phyloP scores from a whole-genome alignment of 2,888 invertebrate species.

The Polyommatus iphigenia region DNA sequence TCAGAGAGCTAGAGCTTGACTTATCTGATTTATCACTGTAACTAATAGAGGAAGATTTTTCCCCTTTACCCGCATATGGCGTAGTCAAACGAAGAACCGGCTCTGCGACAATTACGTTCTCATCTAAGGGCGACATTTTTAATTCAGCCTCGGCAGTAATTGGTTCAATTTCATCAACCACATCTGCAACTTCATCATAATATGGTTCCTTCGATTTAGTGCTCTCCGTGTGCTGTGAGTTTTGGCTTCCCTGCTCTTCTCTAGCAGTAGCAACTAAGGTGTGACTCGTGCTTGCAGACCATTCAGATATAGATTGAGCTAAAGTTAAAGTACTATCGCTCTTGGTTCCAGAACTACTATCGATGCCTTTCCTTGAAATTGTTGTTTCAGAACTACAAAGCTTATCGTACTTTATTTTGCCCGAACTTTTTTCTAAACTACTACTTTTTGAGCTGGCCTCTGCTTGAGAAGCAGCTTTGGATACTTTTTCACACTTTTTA shows the following conservation, averaged over 20 bases:
- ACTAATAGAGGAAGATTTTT: slow-evolving; percentile 76
- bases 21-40: slow-evolving; percentile 76
- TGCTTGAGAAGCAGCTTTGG: slow-evolving; percentile 64
- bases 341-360: slow-evolving; percentile 85
- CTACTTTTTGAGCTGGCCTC: slow-evolving; percentile 82
- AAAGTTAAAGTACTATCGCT: slow-evolving; percentile 88
- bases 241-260: slow-evolving; percentile 57
- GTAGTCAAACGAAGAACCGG: slow-evolving; percentile 62
- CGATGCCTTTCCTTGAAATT: slow-evolving; percentile 74
- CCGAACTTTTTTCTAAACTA: slow-evolving; percentile 79
- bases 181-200: slow-evolving; percentile 19
- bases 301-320: slow-evolving; percentile 90
- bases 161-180: slow-evolving; percentile 4
- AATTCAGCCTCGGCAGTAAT: slow-evolving; percentile 42
- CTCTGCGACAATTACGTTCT: slow-evolving; percentile 51
- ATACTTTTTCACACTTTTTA: slow-evolving; percentile 77
- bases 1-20: slow-evolving; percentile 75
- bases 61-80: slow-evolving; percentile 59
- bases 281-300: slow-evolving; percentile 90
- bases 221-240: slow-evolving; percentile 5
- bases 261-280: slow-evolving; percentile 84
- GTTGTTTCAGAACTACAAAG: slow-evolving; percentile 82
- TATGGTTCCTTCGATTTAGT: slow-evolving; percentile 12
- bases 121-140: slow-evolving; percentile 51
- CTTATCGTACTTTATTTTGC: slow-evolving; percentile 80